phyloP scores from a whole-genome alignment of 2,888 invertebrate genomes.

The Macaria liturata region DNA sequence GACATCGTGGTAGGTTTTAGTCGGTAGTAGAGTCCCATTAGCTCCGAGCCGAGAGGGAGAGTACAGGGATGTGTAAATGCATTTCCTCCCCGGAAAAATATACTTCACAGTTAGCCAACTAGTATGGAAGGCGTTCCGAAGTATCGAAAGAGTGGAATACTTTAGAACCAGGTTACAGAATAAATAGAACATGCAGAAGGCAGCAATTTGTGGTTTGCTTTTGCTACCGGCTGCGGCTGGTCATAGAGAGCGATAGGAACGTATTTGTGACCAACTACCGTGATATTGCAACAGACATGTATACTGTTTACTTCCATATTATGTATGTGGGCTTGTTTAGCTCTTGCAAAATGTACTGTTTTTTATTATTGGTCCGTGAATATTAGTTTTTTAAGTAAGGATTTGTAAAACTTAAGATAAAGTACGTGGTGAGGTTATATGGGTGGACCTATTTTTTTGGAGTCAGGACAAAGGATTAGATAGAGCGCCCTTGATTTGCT shows the following conservation, averaged over 20 bases:
- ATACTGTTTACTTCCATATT: not conserved
- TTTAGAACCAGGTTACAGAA: not conserved
- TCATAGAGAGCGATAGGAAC: not conserved
- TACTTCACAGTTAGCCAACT: not conserved
- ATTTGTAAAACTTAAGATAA: too few relatives aligned
- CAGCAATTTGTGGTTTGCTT: not conserved
- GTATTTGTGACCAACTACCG: not conserved
- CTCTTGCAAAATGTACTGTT: too few relatives aligned
- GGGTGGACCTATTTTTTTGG: too few relatives aligned
- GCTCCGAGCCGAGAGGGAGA: not conserved
- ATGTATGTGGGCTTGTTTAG: not conserved
- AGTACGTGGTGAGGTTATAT: too few relatives aligned
- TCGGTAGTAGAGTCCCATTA: too few relatives aligned
- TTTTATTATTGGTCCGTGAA: too few relatives aligned
- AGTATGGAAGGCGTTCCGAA: not conserved
- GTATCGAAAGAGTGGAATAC: not conserved
- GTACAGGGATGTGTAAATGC: not conserved
- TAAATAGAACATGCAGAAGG: not conserved
- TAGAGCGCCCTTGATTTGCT: too few relatives aligned
- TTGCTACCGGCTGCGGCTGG: not conserved
- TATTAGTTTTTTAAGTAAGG: too few relatives aligned
- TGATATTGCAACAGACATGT: slow-evolving; percentile 1
- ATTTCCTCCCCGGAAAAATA: not conserved
- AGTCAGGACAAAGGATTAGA: too few relatives aligned
- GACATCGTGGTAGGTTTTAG: too few relatives aligned